Evolutionary conservation across 2,888 invertebrate species (phyloP), one percentile per base, ranked within the genome.

Genomic region (Acrobasis repandana): DNA sequence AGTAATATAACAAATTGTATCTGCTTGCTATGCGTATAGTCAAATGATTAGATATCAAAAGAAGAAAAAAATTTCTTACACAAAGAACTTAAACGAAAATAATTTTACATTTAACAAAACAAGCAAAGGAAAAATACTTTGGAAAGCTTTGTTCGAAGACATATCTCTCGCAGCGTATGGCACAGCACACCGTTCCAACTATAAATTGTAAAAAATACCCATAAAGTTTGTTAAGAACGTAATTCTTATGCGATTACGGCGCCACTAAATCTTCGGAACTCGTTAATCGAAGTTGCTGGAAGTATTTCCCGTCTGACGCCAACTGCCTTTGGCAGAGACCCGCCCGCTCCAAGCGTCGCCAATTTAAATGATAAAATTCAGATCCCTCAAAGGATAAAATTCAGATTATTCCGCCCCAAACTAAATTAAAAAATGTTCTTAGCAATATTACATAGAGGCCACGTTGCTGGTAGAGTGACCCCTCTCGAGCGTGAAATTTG

Each of bases 341-440:
- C 82, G 77, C 77, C 67, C 73, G 76, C 78, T 83, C 79, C 73
- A 75, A 75, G 75, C 81, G 76, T 74, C 77, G 80, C 83, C 86
- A 86, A 90, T 89, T 90, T 88, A 86, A 86, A 89, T 89, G 88
- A 88, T 88, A 88, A 90, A 89, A 89, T 82, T 85, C 74, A 82
- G 83, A 87, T 86, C 80, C 78, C 78, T 82, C 85, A 86, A 86
- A 85, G 85, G 85, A 86, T 86, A 82, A 86, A 83, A 83, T 81
- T 82, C 78, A 80, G 75, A 85, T 85, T 81, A 80, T 81, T 76
- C 76, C 74, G 71, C 72, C 76, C 78, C 71, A 67, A 80, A 83
- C 76, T 79, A 80, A 83, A 85, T 80, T 80, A 80, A 80, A 80
- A 72, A 54, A 54, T 54, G 54, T 54, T 38, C 54, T 54, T 54